Evolutionary conservation across 2,888 invertebrate genomes (phyloP), one percentile per base, ranked within the genome.

Genomic region (Clitarchus hookeri): DNA sequence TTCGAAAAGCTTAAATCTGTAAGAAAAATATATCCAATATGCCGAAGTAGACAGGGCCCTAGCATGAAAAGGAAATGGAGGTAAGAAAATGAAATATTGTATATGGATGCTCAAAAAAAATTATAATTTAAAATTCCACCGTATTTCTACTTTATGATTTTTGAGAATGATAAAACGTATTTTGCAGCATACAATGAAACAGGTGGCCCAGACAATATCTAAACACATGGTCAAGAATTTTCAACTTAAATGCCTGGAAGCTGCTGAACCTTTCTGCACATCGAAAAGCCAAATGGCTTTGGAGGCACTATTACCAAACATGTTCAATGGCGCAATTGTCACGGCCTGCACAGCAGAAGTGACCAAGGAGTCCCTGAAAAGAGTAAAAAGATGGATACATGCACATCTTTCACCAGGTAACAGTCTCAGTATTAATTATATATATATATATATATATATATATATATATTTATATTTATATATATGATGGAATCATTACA

Each of bases 141-240:
- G 36, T 36, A 36, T 36, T 36, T 36, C 36, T 36, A 36, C 36
- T 36, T 36, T 4, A 36, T 36, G 36, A 36, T 36, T 36, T 36
- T 36, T 36, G 36, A 36, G 36, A 36, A 36, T 36, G 36, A 36
- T 36, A 36, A 36, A 36, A 36, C 36, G 1, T 36, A 36, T 36
- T 65, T 65, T 65, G n/a, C 65, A 65, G 65, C 65, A 65, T 19
- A 65, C 16, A 65, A 65, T 65, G 65, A 65, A 65, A 65, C 23
- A 65, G 16, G 65, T 65, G 0, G 65, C 23, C 65, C 65, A 65
- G 23, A 23, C 65, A 6, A n/a, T 65, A 65, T 65, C 65, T 65
- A 65, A 65, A 65, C n/a, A n/a, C n/a, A 65, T 65, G 65, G 65
- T 65, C 23, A 65, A 65, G 65, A 65, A 65, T n/a, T 65, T 65